Base-by-base conservation (phyloP, 2,113 vertebrate genomes). In the Cathartes aura region DNA sequence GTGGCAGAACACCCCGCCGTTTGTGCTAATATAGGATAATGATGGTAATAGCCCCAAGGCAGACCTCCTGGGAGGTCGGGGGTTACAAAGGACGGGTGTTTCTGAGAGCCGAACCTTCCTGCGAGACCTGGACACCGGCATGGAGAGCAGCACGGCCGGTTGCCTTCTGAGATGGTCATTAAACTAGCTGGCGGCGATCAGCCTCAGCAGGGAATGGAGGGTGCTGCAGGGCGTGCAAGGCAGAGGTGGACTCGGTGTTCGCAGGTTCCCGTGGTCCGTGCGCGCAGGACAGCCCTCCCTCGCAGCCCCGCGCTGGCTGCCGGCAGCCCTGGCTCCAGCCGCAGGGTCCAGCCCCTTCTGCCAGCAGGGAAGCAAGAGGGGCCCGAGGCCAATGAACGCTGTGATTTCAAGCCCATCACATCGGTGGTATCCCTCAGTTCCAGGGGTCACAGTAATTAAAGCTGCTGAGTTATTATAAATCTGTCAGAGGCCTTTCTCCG, bases 351-450 rank as follows among this genome's bases (percentile, higher is more conserved):
- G 21, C 8, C 2, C 30, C 47, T 67, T 27, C 38, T 50, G 21
- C 42, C 29, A 13, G 42, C 2, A 1, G 64, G 64, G 53, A 94
- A 80, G 78, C 48, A 67, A 56, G 84, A 21, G 53, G 42, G 68
- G 80, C 40, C 68, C 42, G 30, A 81, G 22, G 89, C 91, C 86
- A 83, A 96, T 87, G 89, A 84, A 60, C 56, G 42, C 40, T 78
- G 30, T n/a, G 18, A 55, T 53, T 73, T 89, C n/a, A 59, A 59
- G 36, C 45, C 52, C 81, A 47, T 78, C 63, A n/a, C 27, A 47
- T 81, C 34, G 20, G n/a, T 56, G 43, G 55, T 63, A 70, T n/a
- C 36, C 91, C 62, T 83, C 45, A 43, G 48, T 78, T 90, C 45
- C 38, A 38, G 34, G 68, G 53, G 64, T 74, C 68, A 93, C 27